phyloP scores from a whole-genome alignment of 1,140 invertebrate species.

The Epicauta chinensis region DNA sequence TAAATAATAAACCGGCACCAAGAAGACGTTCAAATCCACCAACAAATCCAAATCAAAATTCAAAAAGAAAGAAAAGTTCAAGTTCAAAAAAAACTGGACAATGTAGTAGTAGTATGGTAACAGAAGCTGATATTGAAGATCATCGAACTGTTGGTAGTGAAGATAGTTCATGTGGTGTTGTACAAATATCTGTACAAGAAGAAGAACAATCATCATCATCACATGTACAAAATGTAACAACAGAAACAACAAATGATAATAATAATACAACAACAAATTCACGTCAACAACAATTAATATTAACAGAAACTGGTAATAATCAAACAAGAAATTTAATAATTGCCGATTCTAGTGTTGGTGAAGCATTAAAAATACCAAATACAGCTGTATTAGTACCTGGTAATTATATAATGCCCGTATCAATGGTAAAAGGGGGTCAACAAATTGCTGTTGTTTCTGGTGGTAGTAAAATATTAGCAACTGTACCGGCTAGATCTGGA shows the following conservation, averaged over 20 bases:
- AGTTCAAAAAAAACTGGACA: slow-evolving; percentile 51
- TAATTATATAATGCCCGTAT: slow-evolving; percentile 63
- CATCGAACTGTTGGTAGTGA: slow-evolving; percentile 62
- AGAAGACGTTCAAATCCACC: slow-evolving; percentile 66
- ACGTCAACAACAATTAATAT: slow-evolving; percentile 33
- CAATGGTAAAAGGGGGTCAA: slow-evolving; percentile 61
- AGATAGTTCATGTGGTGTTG: slow-evolving; percentile 61
- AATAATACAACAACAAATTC: slow-evolving; percentile 25
- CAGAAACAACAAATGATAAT: slow-evolving; percentile 35
- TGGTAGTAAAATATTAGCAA: slow-evolving; percentile 57
- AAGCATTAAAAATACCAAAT: slow-evolving; percentile 49
- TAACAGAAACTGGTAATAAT: slow-evolving; percentile 30
- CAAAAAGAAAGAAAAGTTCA: slow-evolving; percentile 66
- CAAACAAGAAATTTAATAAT: slow-evolving; percentile 51
- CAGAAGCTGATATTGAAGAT: slow-evolving; percentile 53
- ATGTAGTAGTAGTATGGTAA: slow-evolving; percentile 38
- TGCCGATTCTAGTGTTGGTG: slow-evolving; percentile 48
- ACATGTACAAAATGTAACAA: slow-evolving; percentile 28
- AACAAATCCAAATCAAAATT: slow-evolving; percentile 59
- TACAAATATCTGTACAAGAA: slow-evolving; percentile 47
- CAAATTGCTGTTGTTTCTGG: slow-evolving; percentile 65
- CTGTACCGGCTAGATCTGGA: slow-evolving; percentile 52
- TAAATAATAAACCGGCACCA: slow-evolving; percentile 75
- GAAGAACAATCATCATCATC: slow-evolving; percentile 30
- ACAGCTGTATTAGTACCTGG: slow-evolving; percentile 60